Evolutionary conservation across 2,888 invertebrate genomes (phyloP).

Genomic region (Ptilodon capucinus): DNA sequence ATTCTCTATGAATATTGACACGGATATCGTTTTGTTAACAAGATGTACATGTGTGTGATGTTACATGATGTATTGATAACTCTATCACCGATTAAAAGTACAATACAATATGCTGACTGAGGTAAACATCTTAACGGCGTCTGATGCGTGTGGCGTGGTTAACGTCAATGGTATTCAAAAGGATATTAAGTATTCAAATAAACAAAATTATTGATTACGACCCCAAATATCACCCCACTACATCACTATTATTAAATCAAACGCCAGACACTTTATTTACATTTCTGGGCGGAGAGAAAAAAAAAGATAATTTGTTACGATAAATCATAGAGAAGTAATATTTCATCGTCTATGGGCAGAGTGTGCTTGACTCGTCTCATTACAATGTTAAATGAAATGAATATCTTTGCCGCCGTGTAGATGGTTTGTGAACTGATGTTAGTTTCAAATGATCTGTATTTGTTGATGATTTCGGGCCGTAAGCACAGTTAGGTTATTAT

Average conservation of each 20-base stretch:
- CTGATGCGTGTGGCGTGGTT: too few relatives aligned
- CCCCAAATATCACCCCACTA: conserved; percentile 16
- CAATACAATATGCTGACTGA: too few relatives aligned
- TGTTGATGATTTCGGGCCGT: not conserved
- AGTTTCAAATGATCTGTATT: not conserved
- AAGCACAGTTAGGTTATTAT: not conserved
- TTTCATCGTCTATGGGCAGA: conserved; percentile 47
- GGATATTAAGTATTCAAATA: conserved; percentile 49
- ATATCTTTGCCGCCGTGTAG: conserved; percentile 43
- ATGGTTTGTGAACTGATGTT: conserved; percentile 14
- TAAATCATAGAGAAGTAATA: conserved; percentile 67
- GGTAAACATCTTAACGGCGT: too few relatives aligned
- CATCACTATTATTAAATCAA: conserved; percentile 68
- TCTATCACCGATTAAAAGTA: too few relatives aligned
- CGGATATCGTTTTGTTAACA: too few relatives aligned
- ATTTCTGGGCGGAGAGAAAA: conserved; percentile 61
- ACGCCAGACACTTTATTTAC: conserved; percentile 68
- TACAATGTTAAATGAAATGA: conserved; percentile 61
- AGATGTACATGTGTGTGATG: too few relatives aligned
- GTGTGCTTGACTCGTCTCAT: conserved; percentile 50
- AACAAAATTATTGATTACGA: conserved; percentile 46
- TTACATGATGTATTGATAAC: too few relatives aligned
- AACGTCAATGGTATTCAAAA: not conserved
- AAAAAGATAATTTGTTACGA: conserved; percentile 70
- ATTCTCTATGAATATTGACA: too few relatives aligned